Evolutionary conservation across 2,113 vertebrate genomes (phyloP).

Genomic region (Petromus typicus): DNA sequence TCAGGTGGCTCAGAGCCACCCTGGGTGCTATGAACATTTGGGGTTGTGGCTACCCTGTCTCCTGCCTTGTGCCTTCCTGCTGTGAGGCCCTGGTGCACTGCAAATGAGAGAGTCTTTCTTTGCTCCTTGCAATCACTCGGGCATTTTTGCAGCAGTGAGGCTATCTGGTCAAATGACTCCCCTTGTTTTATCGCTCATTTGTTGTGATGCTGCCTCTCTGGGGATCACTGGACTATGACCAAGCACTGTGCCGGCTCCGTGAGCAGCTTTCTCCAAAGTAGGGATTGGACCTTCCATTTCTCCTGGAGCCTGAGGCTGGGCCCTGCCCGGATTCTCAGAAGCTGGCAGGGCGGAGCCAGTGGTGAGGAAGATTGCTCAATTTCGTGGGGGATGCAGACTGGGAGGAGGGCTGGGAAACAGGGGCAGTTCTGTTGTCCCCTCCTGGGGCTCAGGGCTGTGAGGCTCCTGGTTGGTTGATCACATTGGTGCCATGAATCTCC

Average conservation of each 20-base stretch:
- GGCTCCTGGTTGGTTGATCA: not conserved
- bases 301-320: not conserved
- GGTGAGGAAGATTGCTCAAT: not conserved
- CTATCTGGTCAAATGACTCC: not conserved
- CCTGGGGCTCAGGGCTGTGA: not conserved
- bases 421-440: not conserved
- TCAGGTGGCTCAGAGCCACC: not conserved
- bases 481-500: fast-evolving
- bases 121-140: not conserved
- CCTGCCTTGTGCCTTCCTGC: not conserved
- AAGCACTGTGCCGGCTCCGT: not conserved
- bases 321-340: not conserved
- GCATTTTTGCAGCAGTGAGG: not conserved
- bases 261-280: not conserved
- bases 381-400: not conserved
- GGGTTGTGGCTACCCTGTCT: not conserved
- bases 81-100: not conserved
- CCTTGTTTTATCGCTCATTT: not conserved
- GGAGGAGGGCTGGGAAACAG: not conserved
- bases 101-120: not conserved
- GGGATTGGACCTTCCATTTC: not conserved
- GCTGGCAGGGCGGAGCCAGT: not conserved
- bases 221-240: not conserved
- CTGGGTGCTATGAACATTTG: fast-evolving
- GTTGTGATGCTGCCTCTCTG: not conserved